phyloP scores from a whole-genome alignment of 2,113 vertebrate species.

The Pachycephala philippinensis region DNA sequence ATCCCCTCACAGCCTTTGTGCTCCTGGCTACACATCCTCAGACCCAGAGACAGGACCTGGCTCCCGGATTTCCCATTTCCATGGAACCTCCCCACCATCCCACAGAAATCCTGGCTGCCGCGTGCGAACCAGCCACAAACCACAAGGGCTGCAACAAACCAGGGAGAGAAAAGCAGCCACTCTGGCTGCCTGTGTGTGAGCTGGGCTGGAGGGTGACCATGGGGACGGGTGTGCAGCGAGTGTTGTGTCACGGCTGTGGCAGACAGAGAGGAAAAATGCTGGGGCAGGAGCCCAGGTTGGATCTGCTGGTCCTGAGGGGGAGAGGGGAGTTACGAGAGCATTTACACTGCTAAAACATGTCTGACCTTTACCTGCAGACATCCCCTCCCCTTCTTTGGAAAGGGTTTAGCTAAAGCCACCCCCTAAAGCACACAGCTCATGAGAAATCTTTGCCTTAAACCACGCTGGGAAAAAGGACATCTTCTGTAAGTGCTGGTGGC shows the following conservation, averaged over 20 bases:
- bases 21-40: neutral
- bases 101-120: accelerated
- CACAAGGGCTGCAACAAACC: accelerated
- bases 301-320: neutral
- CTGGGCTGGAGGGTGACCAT: accelerated
- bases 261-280: accelerated
- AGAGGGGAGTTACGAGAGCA: neutral
- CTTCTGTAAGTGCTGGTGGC: neutral
- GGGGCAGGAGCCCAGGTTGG: neutral
- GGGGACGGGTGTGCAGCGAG: accelerated
- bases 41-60: neutral
- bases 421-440: accelerated
- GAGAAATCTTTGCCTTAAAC: neutral
- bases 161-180: accelerated
- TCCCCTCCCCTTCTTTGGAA: neutral
- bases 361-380: neutral
- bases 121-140: neutral
- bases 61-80: neutral
- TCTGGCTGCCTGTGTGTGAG: neutral
- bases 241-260: accelerated
- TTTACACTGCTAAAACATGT: neutral
- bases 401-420: neutral
- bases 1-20: neutral
- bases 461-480: accelerated
- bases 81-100: neutral